These are phyloP conservation scores for Schizopygopsis malacanthus DNA, from an alignment of 2,797 vertebrate genomes.

Conservation along the genomic window DNA sequence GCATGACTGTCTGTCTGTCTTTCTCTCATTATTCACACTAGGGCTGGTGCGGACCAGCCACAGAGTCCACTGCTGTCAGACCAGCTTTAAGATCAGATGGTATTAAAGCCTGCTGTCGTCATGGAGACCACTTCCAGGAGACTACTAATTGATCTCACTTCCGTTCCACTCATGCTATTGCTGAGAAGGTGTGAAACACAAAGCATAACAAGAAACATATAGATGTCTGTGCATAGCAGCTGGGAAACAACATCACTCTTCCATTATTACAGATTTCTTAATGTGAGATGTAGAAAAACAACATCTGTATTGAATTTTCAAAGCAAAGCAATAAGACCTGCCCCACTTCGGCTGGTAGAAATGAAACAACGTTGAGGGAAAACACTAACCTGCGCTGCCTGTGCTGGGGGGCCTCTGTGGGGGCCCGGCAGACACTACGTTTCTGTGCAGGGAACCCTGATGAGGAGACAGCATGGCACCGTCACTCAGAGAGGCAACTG, in stretches of 20 bases:
- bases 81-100: constrained; percentile 44
- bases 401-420: constrained; percentile 93
- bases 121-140: constrained; percentile 56
- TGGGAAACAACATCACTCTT: constrained; percentile 23
- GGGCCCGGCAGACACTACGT: constrained; percentile 85
- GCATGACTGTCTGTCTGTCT: constrained; percentile 6
- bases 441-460: constrained; percentile 90
- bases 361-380: not conserved
- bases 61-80: constrained; percentile 47
- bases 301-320: constrained; percentile 37
- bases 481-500: constrained; percentile 88
- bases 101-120: constrained; percentile 42
- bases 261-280: constrained; percentile 25
- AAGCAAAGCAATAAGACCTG: constrained; percentile 32
- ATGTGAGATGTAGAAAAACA: constrained; percentile 3
- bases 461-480: constrained; percentile 94
- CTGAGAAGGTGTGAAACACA: constrained; percentile 53
- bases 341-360: constrained; percentile 20
- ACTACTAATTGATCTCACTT: constrained; percentile 57
- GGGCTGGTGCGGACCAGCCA: constrained; percentile 38
- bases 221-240: constrained; percentile 40
- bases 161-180: constrained; percentile 27
- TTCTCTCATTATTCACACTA: constrained; percentile 35
- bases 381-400: constrained; percentile 86
- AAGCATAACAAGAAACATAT: constrained; percentile 45